phyloP scores from a whole-genome alignment of 92 coral and sea anemone species.

The Epizoanthus fatuus region DNA sequence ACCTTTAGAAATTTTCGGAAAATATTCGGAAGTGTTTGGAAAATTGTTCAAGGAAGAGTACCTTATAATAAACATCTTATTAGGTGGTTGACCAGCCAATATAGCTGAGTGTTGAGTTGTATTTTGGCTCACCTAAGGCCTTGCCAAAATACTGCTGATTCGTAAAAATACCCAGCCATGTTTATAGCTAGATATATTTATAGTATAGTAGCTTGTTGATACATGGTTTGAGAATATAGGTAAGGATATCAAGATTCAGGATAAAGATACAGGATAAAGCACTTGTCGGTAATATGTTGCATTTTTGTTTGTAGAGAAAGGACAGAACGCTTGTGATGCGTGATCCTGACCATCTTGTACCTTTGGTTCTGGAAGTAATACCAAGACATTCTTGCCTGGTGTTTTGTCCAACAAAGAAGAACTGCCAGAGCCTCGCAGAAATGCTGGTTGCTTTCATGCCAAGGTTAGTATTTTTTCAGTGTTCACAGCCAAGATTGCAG shows the following conservation, averaged over 20 bases:
- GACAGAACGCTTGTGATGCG: constrained; percentile 50
- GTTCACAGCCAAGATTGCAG: no score
- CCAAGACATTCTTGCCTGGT: constrained; percentile 94
- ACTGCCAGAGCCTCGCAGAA: constrained; percentile 87
- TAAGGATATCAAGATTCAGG: no score
- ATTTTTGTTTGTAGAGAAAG: constrained; percentile 42
- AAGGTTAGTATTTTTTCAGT: constrained; percentile 53
- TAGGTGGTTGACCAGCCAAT: no score
- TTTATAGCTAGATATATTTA: no score
- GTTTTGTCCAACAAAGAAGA: constrained; percentile 94
- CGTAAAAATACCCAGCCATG: no score
- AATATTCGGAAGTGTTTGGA: neutral
- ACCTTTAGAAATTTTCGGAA: no score
- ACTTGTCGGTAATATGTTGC: neutral
- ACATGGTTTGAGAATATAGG: neutral
- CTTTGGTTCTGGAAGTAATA: constrained; percentile 89
- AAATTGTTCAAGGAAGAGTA: no score
- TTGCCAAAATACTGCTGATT: no score
- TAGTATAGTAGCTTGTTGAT: no score
- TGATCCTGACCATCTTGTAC: constrained; percentile 93
- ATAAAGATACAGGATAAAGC: neutral
- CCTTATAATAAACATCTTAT: no score
- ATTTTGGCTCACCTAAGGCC: no score
- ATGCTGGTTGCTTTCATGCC: constrained; percentile 79
- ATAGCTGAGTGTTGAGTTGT: no score